phyloP scores from a whole-genome alignment of 2,797 vertebrate species.

The Gallinago stenura region DNA sequence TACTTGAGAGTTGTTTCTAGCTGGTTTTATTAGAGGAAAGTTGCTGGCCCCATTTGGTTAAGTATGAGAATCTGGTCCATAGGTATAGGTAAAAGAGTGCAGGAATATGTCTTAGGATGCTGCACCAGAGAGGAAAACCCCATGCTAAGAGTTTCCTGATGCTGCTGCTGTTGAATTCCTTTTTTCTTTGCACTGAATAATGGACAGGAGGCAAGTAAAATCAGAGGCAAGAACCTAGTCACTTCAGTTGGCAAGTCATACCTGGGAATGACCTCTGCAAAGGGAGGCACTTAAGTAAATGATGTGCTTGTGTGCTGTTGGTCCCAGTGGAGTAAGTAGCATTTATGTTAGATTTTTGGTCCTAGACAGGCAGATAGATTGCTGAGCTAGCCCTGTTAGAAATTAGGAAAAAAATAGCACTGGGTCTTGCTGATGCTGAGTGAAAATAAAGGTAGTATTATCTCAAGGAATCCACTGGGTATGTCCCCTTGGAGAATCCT shows the following conservation, averaged over 20 bases:
- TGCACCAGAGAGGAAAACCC: neutral
- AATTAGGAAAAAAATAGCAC: neutral
- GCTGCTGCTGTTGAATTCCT: neutral
- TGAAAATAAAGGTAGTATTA: constrained; percentile 9
- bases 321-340: neutral
- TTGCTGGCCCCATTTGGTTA: neutral
- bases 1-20: neutral
- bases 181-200: neutral
- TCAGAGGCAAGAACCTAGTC: neutral
- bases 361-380: neutral
- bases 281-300: neutral
- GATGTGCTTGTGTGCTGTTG: neutral
- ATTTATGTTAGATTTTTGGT: neutral
- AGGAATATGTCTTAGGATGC: neutral
- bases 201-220: neutral
- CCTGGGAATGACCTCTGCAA: neutral
- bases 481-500: constrained; percentile 27
- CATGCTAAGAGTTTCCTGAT: neutral
- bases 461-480: neutral
- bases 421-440: constrained; percentile 33
- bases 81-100: neutral
- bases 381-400: constrained; percentile 30
- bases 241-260: neutral
- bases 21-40: neutral
- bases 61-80: neutral